Evolutionary conservation across 2,888 invertebrate genomes (phyloP).

Genomic region (Heliconius sara): DNA sequence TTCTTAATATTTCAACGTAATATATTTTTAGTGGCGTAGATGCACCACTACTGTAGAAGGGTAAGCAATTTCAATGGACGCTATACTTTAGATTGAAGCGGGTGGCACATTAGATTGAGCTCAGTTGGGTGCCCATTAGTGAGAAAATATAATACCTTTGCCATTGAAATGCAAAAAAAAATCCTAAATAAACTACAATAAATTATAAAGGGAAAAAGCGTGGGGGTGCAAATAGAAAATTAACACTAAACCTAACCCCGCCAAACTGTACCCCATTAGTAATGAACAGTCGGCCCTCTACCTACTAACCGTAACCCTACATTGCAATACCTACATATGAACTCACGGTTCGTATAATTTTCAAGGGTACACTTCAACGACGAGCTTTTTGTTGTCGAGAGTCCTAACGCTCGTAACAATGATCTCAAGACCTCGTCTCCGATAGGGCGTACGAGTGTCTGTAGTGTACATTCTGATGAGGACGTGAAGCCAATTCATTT

Average conservation of each 20-base stretch:
- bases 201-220: neutral
- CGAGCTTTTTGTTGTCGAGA: constrained; percentile 55
- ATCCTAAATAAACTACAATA: neutral
- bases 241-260: constrained; percentile 17
- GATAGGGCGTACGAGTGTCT: constrained; percentile 52
- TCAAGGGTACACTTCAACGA: constrained; percentile 49
- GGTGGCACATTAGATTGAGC: constrained; percentile 46
- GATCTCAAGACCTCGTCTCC: constrained; percentile 55
- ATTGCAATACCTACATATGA: constrained; percentile 41
- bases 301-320: constrained; percentile 13
- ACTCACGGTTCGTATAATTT: constrained; percentile 53
- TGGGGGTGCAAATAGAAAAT: constrained; percentile 25
- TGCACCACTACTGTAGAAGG: neutral
- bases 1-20: neutral
- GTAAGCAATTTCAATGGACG: constrained; percentile 51
- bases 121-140: constrained; percentile 53
- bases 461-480: constrained; percentile 38
- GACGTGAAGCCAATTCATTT: constrained; percentile 25
- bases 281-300: constrained; percentile 13
- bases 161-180: constrained; percentile 17
- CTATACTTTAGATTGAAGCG: constrained; percentile 61
- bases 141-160: constrained; percentile 43
- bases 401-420: constrained; percentile 60
- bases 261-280: constrained; percentile 17
- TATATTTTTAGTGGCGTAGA: neutral